Evolutionary conservation across 1,140 invertebrate genomes (phyloP), one percentile per base, ranked within the genome.

Genomic region (Diploscapter pachys): DNA sequence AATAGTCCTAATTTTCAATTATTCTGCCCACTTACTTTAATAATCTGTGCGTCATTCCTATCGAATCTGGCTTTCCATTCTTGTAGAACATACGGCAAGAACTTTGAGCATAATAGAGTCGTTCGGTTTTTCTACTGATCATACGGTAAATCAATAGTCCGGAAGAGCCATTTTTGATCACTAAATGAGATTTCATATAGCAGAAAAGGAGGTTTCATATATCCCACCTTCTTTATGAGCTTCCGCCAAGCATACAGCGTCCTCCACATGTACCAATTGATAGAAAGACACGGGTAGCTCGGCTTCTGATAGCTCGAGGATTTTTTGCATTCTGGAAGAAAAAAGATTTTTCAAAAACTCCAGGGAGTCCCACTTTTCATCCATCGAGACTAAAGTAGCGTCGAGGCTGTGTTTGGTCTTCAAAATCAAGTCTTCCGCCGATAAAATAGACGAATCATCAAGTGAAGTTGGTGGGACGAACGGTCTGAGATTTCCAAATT

Each of bases 341-440:
- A 63, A 57, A 54, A 53, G 55, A 64, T 9, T 69, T 52, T 53
- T 6, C 13, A 68, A n/a, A 6, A 5, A 53, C 61, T 53, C 3
- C 6, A 31, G 9, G 51, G 49, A 67, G 31, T 62, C 66, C 59
- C 11, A 75, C 92, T 91, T 89, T 93, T 93, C n/a, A 87, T 98
- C 96, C 93, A 99, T 97, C 4, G 94, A 96, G 66, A 98, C 92
- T 55, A 97, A 90, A 65, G 93, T 91, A 49, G 98, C 90, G 87
- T 98, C 95, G 71, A 98, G 89, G 86, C 96, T 97, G 89, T 98
- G 96, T 89, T 98, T 98, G 85, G 93, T 96, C 88, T 98, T 98
- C 88, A 98, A 98, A 91, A 96, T 95, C 74, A 95, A 92, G 88
- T 97, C 94, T 84, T 95, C 93, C 83, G 93, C 92, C 4, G 92